phyloP scores from a whole-genome alignment of 2,113 vertebrate species.

The Silurus glanis region DNA sequence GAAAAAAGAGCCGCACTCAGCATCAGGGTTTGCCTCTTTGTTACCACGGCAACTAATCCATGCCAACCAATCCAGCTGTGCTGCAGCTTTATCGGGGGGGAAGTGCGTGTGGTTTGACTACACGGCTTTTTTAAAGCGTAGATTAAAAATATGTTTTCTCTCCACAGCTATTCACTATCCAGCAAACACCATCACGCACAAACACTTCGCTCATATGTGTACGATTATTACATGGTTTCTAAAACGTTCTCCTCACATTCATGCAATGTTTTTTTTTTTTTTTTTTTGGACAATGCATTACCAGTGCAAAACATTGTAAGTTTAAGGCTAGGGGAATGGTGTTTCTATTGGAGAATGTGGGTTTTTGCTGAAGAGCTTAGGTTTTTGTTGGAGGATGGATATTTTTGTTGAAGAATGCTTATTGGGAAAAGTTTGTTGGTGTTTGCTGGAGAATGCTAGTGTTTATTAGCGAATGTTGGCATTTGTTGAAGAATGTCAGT shows the following conservation, averaged over 20 bases:
- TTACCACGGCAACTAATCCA: conserved; percentile 53
- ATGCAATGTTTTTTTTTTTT: not conserved
- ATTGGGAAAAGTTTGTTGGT: too few relatives aligned
- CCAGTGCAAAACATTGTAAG: too few relatives aligned
- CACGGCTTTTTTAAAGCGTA: not conserved
- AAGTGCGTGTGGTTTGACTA: not conserved
- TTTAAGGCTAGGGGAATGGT: too few relatives aligned
- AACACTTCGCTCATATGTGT: not conserved
- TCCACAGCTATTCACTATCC: not conserved
- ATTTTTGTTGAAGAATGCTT: not conserved
- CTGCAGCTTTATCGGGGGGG: conserved; percentile 1
- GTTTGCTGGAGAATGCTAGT: too few relatives aligned
- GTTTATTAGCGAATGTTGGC: not conserved
- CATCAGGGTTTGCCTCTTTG: conserved; percentile 41
- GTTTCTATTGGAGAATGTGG: not conserved
- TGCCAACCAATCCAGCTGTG: conserved; percentile 49
- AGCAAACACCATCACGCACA: not conserved
- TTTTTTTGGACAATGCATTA: not conserved
- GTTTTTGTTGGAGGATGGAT: not conserved
- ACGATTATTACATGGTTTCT: not conserved
- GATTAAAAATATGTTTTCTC: not conserved
- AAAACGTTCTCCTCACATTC: not conserved
- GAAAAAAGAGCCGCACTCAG: not conserved
- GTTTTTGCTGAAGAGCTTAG: too few relatives aligned
- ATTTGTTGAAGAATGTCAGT: not conserved